Evolutionary conservation across 2,888 invertebrate species (phyloP).

Genomic region (Callyntrura sp.): DNA sequence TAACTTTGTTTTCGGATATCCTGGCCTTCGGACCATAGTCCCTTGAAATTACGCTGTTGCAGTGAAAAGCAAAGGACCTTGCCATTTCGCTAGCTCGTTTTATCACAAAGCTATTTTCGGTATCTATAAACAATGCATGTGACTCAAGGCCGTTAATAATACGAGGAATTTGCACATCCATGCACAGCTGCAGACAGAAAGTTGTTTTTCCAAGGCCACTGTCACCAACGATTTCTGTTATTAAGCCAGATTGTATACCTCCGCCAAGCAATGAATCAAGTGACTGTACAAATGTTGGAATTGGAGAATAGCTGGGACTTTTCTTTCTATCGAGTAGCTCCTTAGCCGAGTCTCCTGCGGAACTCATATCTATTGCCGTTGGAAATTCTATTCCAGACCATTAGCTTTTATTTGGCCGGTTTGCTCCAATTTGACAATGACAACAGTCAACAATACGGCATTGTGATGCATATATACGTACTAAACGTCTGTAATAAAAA

Average conservation of each 20-base stretch:
- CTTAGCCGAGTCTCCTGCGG: neutral
- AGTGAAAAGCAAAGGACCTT: slow-evolving; percentile 70
- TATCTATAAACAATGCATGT: slow-evolving; percentile 82
- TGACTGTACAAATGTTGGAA: slow-evolving; percentile 75
- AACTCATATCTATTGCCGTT: neutral
- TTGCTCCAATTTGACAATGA: no score
- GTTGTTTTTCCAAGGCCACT: slow-evolving; percentile 82
- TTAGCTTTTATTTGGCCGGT: no score
- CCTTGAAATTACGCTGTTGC: slow-evolving; percentile 60
- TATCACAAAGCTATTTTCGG: slow-evolving; percentile 77
- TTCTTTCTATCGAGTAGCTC: slow-evolving; percentile 9
- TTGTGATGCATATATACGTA: no score
- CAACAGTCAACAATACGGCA: no score
- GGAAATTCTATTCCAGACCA: no score
- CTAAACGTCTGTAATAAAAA: no score
- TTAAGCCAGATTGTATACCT: slow-evolving; percentile 76
- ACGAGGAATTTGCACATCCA: slow-evolving; percentile 78
- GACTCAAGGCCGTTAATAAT: slow-evolving; percentile 71
- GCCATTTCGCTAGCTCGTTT: slow-evolving; percentile 77
- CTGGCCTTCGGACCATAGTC: neutral
- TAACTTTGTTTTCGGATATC: slow-evolving; percentile 49
- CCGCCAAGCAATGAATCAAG: slow-evolving; percentile 78
- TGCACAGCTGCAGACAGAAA: slow-evolving; percentile 79
- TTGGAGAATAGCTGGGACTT: slow-evolving; percentile 19
- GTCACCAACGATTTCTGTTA: slow-evolving; percentile 82